phyloP scores from a whole-genome alignment of 2,888 invertebrate species.

The Sarcophaga subvicina region DNA sequence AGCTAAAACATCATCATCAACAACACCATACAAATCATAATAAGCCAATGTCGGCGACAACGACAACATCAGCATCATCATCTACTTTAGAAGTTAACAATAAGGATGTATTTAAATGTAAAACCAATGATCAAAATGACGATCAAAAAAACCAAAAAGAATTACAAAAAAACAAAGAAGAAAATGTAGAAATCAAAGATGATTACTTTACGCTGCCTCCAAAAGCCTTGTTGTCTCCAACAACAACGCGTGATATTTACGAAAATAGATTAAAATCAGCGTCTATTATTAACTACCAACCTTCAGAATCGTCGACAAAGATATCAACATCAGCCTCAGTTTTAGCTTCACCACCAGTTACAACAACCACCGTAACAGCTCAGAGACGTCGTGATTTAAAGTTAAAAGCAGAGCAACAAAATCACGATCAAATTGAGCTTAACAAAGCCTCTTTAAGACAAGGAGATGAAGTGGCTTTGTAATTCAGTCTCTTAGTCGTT shows the following conservation, averaged over 20 bases:
- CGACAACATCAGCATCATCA: conserved; percentile 31
- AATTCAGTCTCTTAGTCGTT: conserved; percentile 51
- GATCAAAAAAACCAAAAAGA: conserved; percentile 29
- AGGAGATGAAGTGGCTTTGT: conserved; percentile 78
- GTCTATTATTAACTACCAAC: conserved; percentile 23
- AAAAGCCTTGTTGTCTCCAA: conserved; percentile 61
- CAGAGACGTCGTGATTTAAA: conserved; percentile 76
- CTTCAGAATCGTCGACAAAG: conserved; percentile 29
- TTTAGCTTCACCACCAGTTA: conserved; percentile 34
- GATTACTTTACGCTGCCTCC: conserved; percentile 58
- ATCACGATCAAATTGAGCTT: conserved; percentile 74
- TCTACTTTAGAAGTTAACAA: conserved; percentile 40
- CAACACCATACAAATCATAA: conserved; percentile 55
- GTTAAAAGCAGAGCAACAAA: conserved; percentile 74
- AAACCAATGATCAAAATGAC: conserved; percentile 43
- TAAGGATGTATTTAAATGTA: conserved; percentile 33
- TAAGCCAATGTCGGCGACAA: conserved; percentile 6
- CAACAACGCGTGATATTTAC: conserved; percentile 64
- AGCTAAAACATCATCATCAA: conserved; percentile 61
- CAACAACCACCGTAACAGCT: conserved; percentile 72
- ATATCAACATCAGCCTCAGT: conserved; percentile 11
- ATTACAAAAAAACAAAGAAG: conserved; percentile 14
- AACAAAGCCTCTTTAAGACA: conserved; percentile 70
- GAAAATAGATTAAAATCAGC: conserved; percentile 59
- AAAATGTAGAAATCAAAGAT: conserved; percentile 46